Conservation (phyloP, 2,113 vertebrate species). For the Strigops habroptila region DNA sequence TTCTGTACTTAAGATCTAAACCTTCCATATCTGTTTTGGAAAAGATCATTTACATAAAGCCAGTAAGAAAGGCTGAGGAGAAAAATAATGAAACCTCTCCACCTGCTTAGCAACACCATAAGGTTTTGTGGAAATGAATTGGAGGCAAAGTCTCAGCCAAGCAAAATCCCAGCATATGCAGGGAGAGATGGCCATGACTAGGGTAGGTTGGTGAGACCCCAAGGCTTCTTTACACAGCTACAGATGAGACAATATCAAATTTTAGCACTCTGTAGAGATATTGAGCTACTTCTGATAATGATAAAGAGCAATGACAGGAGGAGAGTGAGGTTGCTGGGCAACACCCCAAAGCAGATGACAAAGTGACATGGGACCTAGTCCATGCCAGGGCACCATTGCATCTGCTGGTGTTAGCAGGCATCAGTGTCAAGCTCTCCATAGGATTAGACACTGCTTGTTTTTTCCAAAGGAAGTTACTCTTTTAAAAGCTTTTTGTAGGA, state of each 20-base stretch:
- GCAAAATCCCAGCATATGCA: accelerated
- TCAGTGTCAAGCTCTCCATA: accelerated
- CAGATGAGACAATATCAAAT: neutral
- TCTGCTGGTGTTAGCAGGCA: neutral
- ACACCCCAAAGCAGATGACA: neutral
- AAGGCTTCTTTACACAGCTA: neutral
- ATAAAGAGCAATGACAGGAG: neutral
- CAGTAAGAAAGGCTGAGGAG: neutral
- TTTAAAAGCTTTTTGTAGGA: neutral
- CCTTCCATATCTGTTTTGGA: neutral
- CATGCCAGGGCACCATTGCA: too few relatives aligned
- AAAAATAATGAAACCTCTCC: neutral
- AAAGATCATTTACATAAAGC: neutral
- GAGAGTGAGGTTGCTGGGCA: neutral
- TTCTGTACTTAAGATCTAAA: neutral
- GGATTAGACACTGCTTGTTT: neutral
- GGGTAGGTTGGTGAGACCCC: neutral
- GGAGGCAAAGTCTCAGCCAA: neutral
- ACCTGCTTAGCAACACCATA: accelerated
- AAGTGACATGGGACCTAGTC: neutral
- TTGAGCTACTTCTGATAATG: neutral
- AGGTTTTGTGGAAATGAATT: neutral
- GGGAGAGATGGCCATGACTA: neutral
- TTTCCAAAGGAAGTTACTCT: neutral
- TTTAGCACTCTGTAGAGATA: neutral